These are phyloP conservation scores for Ia io DNA, from an alignment of 2,113 vertebrate species.

Conservation along the genomic window DNA sequence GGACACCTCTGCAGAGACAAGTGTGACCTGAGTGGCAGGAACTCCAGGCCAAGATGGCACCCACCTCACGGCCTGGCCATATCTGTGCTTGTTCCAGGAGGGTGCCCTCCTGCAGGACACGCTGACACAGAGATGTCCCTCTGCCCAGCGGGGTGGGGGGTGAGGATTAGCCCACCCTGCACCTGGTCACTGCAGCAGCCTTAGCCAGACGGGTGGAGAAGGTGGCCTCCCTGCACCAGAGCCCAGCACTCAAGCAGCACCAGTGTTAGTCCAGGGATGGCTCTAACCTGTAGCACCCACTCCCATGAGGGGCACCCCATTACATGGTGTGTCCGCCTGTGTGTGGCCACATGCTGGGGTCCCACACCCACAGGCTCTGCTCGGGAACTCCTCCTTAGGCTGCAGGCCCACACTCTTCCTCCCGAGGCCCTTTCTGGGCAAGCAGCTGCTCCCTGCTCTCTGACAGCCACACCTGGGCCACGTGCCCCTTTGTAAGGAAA, in stretches of 20 bases:
- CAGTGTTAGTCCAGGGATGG: not conserved
- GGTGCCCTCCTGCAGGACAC: not conserved
- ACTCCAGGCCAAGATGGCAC: not conserved
- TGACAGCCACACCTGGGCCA: not conserved
- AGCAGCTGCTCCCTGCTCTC: not conserved
- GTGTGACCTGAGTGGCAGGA: fast-evolving
- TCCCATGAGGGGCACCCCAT: fast-evolving
- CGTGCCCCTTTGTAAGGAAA: not conserved
- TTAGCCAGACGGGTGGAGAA: fast-evolving
- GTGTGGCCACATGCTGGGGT: not conserved
- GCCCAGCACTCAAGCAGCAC: not conserved
- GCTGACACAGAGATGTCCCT: not conserved
- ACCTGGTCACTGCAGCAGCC: not conserved
- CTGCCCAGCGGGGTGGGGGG: not conserved
- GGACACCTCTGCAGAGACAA: slow-evolving; percentile 83
- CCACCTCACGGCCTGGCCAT: not conserved
- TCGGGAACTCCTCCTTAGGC: not conserved
- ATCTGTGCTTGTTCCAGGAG: not conserved
- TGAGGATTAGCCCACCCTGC: not conserved
- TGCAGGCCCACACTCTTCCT: not conserved
- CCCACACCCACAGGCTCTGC: not conserved
- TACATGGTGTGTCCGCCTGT: fast-evolving
- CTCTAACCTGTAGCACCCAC: too few relatives aligned
- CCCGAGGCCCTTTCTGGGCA: not conserved
- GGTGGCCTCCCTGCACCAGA: not conserved